A percentile compares a stretch with the other conserved stretches of the same genome.
These are phyloP conservation scores for Allobates femoralis DNA, from an alignment of 2,797 vertebrate genomes.

Conservation along the genomic window DNA sequence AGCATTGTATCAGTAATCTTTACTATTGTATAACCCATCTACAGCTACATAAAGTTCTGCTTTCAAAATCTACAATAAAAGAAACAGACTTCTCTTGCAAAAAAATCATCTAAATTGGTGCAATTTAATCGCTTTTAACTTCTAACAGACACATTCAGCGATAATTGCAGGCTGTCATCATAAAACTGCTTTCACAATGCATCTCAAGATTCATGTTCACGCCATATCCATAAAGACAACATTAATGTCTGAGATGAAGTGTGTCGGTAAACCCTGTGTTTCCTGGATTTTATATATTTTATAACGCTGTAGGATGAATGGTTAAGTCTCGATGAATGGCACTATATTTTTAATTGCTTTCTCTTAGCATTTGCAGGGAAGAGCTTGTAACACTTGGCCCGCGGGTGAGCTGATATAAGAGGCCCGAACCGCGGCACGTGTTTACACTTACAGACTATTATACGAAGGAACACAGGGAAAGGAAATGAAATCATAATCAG, in stretches of 20 bases:
- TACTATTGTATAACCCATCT: constrained; percentile 32
- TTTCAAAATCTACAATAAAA: constrained; percentile 57
- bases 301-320: background rate
- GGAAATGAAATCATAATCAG: background rate
- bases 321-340: background rate
- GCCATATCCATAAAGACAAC: constrained; percentile 53
- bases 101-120: constrained; percentile 61
- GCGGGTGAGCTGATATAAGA: background rate
- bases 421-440: background rate
- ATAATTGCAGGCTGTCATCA: constrained; percentile 63
- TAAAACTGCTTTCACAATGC: constrained; percentile 58
- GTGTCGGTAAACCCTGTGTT: constrained; percentile 38
- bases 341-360: constrained; percentile 19
- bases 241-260: constrained; percentile 46
- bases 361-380: background rate
- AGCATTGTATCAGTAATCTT: constrained; percentile 21
- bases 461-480: background rate
- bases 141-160: constrained; percentile 61
- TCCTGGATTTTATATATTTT: constrained; percentile 13
- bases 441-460: background rate
- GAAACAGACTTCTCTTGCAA: constrained; percentile 44
- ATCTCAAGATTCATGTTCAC: constrained; percentile 54
- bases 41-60: constrained; percentile 48
- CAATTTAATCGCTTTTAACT: constrained; percentile 59
- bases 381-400: background rate